Evolutionary conservation across 1,140 invertebrate genomes (phyloP).

Genomic region (Zaprionus africanus): DNA sequence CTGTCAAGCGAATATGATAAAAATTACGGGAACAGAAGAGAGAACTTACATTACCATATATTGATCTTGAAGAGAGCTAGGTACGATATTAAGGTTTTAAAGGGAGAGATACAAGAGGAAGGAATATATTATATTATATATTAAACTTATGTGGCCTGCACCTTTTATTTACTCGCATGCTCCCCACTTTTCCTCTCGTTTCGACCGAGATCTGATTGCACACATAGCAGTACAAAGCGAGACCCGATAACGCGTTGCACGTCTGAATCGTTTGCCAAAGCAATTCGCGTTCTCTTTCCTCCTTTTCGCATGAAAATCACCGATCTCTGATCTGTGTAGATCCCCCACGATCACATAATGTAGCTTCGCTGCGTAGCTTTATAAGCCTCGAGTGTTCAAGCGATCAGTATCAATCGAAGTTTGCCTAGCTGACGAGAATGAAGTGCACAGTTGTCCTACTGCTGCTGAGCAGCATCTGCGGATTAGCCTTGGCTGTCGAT

Average conservation of each 20-base stretch:
- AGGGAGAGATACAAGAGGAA: background rate
- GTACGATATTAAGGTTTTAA: background rate
- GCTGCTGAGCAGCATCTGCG: slow-evolving; percentile 14
- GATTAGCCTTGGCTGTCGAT: slow-evolving; percentile 9
- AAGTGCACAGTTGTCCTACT: slow-evolving; percentile 30
- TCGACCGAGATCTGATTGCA: background rate
- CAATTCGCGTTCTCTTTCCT: background rate
- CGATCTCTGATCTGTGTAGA: background rate
- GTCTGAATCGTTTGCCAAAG: background rate
- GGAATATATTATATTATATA: too few species aligned
- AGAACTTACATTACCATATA: background rate
- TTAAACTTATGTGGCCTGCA: too few species aligned
- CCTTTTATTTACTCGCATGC: too few species aligned
- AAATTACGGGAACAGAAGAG: too few species aligned
- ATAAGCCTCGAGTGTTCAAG: slow-evolving; percentile 11
- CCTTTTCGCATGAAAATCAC: slow-evolving; percentile 17
- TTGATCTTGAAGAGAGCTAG: background rate
- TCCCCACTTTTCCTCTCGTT: too few species aligned
- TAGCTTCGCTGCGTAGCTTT: background rate
- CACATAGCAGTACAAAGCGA: background rate
- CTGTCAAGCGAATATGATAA: background rate
- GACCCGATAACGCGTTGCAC: background rate
- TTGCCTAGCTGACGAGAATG: slow-evolving; percentile 20
- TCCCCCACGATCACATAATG: background rate
- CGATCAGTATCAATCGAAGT: slow-evolving; percentile 24